These are phyloP conservation scores for Eupeodes luniger DNA, from an alignment of 2,888 invertebrate genomes.

Conservation along the genomic window DNA sequence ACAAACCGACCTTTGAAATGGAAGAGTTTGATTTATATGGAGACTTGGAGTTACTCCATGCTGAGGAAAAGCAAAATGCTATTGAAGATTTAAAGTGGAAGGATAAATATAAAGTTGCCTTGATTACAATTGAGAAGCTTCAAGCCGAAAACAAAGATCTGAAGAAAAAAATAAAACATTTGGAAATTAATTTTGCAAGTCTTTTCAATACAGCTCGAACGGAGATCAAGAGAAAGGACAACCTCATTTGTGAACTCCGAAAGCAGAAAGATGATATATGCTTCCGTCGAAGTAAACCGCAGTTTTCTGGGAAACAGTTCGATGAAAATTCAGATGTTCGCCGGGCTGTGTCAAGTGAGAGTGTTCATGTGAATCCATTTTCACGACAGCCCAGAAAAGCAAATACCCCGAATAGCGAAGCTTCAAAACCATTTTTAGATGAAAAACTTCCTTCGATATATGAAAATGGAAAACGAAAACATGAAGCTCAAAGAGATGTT, in stretches of 20 bases:
- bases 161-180: constrained; percentile 78
- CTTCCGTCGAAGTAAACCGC: constrained; percentile 79
- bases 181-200: constrained; percentile 81
- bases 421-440: background rate
- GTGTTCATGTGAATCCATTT: constrained; percentile 21
- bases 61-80: constrained; percentile 79
- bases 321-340: background rate
- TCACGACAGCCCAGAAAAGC: background rate
- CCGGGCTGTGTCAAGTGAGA: background rate
- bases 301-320: background rate
- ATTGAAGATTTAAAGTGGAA: constrained; percentile 79
- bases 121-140: constrained; percentile 77
- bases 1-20: constrained; percentile 70
- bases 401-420: background rate
- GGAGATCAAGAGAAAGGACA: constrained; percentile 81
- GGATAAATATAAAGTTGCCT: constrained; percentile 77
- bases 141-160: constrained; percentile 78
- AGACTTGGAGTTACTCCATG: constrained; percentile 82
- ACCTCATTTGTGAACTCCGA: constrained; percentile 79
- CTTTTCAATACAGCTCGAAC: constrained; percentile 81
- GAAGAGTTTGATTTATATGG: constrained; percentile 80
- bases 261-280: constrained; percentile 82
- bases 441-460: background rate
- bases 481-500: background rate
- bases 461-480: background rate